phyloP scores from a whole-genome alignment of 2,888 invertebrate genomes.

The Marronus borbonicus region DNA sequence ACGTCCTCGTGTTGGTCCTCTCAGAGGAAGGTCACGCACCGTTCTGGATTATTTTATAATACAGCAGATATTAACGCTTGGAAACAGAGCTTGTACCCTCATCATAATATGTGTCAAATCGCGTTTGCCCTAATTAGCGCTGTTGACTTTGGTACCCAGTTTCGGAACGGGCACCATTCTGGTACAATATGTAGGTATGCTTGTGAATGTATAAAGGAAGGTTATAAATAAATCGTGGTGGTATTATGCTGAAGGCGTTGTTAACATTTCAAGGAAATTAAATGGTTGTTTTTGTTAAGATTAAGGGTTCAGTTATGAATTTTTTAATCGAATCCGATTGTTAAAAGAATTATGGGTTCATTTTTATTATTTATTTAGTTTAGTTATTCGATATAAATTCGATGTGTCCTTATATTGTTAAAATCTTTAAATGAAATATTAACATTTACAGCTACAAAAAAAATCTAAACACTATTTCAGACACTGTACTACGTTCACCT shows the following conservation, averaged over 20 bases:
- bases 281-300: not conserved
- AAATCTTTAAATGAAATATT: too few relatives aligned
- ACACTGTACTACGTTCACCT: too few relatives aligned
- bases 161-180: not conserved
- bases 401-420: too few relatives aligned
- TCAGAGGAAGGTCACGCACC: conserved; percentile 17
- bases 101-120: conserved; percentile 45
- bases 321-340: too few relatives aligned
- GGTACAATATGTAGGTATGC: not conserved
- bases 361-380: too few relatives aligned
- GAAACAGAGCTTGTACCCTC: conserved; percentile 28
- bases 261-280: conserved; percentile 2
- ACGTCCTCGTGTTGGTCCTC: not conserved
- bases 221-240: not conserved
- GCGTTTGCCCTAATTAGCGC: conserved; percentile 32
- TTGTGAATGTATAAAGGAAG: not conserved
- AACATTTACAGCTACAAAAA: too few relatives aligned
- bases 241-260: not conserved
- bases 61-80: conserved; percentile 33
- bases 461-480: too few relatives aligned
- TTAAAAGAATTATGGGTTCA: too few relatives aligned
- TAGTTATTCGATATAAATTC: too few relatives aligned
- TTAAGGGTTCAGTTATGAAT: too few relatives aligned
- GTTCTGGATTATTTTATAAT: conserved; percentile 26
- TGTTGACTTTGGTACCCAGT: conserved; percentile 31